These are phyloP conservation scores for Limnephilus auricula DNA, from an alignment of 2,888 invertebrate species.

Conservation along the genomic window DNA sequence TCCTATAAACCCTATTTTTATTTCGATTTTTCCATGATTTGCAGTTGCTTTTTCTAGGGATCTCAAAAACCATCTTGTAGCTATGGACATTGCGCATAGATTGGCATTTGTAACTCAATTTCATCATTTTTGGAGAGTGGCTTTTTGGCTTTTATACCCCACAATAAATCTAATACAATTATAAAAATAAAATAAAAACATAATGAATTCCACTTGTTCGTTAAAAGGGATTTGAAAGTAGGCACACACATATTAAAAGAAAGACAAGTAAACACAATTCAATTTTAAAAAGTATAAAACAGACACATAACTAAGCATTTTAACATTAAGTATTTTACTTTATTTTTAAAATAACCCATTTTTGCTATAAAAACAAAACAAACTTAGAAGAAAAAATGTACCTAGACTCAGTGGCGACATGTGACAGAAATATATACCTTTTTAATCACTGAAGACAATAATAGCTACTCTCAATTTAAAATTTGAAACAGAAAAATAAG, in stretches of 20 bases:
- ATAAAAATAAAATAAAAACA: not conserved
- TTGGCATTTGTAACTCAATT: too few relatives aligned
- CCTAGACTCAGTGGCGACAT: not conserved
- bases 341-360: not conserved
- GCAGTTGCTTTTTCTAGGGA: too few relatives aligned
- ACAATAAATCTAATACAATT: not conserved
- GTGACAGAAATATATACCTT: too few relatives aligned
- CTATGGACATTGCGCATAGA: too few relatives aligned
- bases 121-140: too few relatives aligned
- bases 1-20: too few relatives aligned
- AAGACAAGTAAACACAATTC: not conserved
- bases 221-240: not conserved
- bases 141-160: too few relatives aligned
- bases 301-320: not conserved
- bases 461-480: too few relatives aligned
- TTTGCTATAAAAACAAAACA: not conserved
- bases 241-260: not conserved
- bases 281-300: not conserved
- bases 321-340: not conserved
- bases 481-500: too few relatives aligned
- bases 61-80: too few relatives aligned
- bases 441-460: too few relatives aligned
- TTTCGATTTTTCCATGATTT: too few relatives aligned
- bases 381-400: not conserved
- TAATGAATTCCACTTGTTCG: not conserved